Percentiles rank a stretch among this genome's conserved stretches.
Evolutionary conservation across 1,140 invertebrate genomes (phyloP).

Genomic region (Lucilia sericata): DNA sequence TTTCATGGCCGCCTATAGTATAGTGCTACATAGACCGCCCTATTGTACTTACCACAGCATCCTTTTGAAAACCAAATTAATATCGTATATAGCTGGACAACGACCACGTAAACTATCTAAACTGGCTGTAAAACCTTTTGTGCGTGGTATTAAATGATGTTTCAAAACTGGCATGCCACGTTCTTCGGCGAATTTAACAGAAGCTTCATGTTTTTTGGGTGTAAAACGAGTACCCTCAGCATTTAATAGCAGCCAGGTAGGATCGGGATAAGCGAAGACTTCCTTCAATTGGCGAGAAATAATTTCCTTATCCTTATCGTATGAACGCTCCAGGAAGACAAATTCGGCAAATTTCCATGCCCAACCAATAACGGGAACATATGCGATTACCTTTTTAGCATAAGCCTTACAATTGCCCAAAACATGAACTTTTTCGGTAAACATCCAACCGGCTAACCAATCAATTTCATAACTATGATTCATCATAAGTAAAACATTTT

Average conservation of each 20-base stretch:
- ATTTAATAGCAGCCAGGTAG: constrained; percentile 90
- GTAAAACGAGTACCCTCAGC: constrained; percentile 96
- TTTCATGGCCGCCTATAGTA: no score
- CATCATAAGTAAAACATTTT: constrained; percentile 91
- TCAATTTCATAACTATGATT: constrained; percentile 97
- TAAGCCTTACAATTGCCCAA: constrained; percentile 94
- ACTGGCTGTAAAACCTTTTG: constrained; percentile 89
- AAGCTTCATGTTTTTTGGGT: constrained; percentile 85
- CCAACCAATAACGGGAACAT: constrained; percentile 95
- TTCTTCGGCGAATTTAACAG: constrained; percentile 87
- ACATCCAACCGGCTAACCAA: constrained; percentile 92
- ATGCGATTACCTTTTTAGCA: constrained; percentile 91
- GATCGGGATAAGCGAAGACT: constrained; percentile 87
- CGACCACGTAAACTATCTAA: constrained; percentile 79
- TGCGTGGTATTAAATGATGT: constrained; percentile 92
- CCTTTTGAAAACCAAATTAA: constrained; percentile 83
- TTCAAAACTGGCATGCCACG: constrained; percentile 88
- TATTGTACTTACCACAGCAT: constrained; percentile 67
- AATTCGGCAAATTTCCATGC: constrained; percentile 94
- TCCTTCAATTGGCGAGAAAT: constrained; percentile 84
- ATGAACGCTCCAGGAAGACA: constrained; percentile 92
- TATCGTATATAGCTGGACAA: constrained; percentile 87
- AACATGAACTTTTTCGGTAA: constrained; percentile 81
- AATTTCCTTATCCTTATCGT: constrained; percentile 88
- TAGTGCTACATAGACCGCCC: no score